Evolutionary conservation across 1,140 invertebrate species (phyloP).

Genomic region (Drosophila navojoa): DNA sequence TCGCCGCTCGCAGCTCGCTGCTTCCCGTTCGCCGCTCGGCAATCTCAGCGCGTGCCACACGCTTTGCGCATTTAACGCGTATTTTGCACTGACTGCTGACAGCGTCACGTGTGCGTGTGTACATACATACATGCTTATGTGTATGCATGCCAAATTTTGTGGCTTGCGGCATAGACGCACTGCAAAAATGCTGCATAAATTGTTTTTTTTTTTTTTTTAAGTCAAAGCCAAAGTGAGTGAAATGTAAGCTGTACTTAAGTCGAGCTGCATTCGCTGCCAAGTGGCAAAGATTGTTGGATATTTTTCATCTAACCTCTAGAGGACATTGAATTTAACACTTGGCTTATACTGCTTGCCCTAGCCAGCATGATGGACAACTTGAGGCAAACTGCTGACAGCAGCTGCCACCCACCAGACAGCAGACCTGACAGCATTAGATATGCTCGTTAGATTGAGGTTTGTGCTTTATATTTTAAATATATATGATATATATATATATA

Average conservation of each 20-base stretch:
- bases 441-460: constrained; percentile 28
- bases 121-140: constrained; percentile 22
- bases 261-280: constrained; percentile 23
- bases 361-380: constrained; percentile 50
- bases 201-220: constrained; percentile 75
- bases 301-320: constrained; percentile 7
- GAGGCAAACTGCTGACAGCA: constrained; percentile 51
- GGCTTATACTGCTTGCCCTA: constrained; percentile 16
- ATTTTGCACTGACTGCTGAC: constrained; percentile 65
- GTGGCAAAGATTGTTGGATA: constrained; percentile 11
- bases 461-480: constrained; percentile 2
- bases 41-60: constrained; percentile 77
- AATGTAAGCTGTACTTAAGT: constrained; percentile 53
- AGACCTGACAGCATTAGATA: constrained; percentile 38
- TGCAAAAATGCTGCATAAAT: constrained; percentile 70
- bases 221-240: constrained; percentile 61
- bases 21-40: constrained; percentile 38
- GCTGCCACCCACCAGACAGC: background rate
- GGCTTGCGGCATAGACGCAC: constrained; percentile 28
- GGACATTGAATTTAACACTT: constrained; percentile 33
- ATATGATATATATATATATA: background rate
- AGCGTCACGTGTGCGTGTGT: background rate
- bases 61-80: constrained; percentile 81
- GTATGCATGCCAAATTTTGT: constrained; percentile 38
- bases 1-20: background rate